Base-by-base conservation (phyloP, 2,888 invertebrate genomes). In the Laspeyria flexula region DNA sequence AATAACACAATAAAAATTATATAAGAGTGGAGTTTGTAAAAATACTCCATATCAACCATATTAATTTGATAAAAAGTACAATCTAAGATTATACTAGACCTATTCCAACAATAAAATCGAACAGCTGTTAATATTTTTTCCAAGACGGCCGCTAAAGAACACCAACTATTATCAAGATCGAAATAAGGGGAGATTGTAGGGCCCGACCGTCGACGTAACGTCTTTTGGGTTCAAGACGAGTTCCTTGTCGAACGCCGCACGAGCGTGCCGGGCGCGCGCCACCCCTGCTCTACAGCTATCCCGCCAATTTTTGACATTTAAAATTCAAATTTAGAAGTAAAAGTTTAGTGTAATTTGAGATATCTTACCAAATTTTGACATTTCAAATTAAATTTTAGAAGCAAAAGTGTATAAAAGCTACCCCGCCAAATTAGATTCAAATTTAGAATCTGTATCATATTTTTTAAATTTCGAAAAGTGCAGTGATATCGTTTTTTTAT, bases 161-260 rank as follows among this genome's bases (percentile, higher is more conserved):
- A 73, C 81, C 75, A 55, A 50, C 69, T 66, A 77, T 85, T 86
- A 85, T 86, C 84, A 77, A 75, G 81, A 75, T 77, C 78, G 83
- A 86, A 42, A 83, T 75, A 77, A 80, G 77, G 85, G 87, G 89
- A 88, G 79, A 80, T 77, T 77, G 81, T 83, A 85, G 90, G 90
- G 90, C 77, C 79, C 70, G 71, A 25, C 9, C 5, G 3, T 2
- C 18, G 18, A 74, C 79, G 79, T 89, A 92, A 91, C 91, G 91
- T 91, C 90, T 92, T 91, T 91, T 75, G 70, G 77, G 81, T 11
- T 85, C 79, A 78, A 90, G 84, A 64, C 75, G 85, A 91, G 91
- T 92, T 89, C 82, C 87, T 90, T 88, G 75, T 67, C 81, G 87
- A 86, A 83, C 83, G 87, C 79, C 84, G 80, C 81, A 79, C 82